Percentiles rank a stretch among this genome's conserved stretches.
phyloP scores from a whole-genome alignment of 2,888 invertebrate genomes.

The Sinhomidia bicolor region DNA sequence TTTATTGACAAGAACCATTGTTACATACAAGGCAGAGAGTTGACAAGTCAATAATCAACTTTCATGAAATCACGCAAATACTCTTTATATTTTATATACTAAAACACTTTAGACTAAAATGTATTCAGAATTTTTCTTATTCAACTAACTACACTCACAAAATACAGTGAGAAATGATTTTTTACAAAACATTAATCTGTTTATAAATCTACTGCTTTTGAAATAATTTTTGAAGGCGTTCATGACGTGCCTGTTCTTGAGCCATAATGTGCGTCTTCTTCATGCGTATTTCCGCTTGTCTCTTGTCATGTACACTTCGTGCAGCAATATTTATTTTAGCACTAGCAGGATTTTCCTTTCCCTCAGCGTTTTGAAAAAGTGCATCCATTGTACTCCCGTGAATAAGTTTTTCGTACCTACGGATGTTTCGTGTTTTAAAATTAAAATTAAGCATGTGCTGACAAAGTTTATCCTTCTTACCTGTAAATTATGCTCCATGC shows the following conservation, averaged over 20 bases:
- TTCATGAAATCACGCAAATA: background rate
- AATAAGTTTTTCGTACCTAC: constrained; percentile 75
- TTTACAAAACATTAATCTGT: background rate
- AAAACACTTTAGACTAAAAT: no score
- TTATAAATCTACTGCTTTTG: constrained; percentile 29
- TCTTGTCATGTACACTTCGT: constrained; percentile 39
- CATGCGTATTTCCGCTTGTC: constrained; percentile 53
- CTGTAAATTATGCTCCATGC: constrained; percentile 72
- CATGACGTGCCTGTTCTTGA: constrained; percentile 60
- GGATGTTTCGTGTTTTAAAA: no score
- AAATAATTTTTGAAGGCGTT: constrained; percentile 61
- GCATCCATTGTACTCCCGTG: constrained; percentile 62
- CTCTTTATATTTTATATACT: no score
- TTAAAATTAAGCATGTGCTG: constrained; percentile 25
- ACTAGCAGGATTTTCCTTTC: background rate
- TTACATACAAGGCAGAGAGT: no score
- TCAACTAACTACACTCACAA: background rate
- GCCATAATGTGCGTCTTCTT: constrained; percentile 58
- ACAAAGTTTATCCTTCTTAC: background rate
- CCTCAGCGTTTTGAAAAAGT: background rate
- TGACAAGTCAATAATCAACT: background rate
- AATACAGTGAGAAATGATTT: background rate
- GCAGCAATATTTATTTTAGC: constrained; percentile 25
- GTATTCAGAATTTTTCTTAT: no score
- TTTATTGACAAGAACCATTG: no score